Percentiles rank a stretch among this genome's conserved stretches.
Evolutionary conservation across 2,797 vertebrate species (phyloP).

Genomic region (Rhincodon typus): DNA sequence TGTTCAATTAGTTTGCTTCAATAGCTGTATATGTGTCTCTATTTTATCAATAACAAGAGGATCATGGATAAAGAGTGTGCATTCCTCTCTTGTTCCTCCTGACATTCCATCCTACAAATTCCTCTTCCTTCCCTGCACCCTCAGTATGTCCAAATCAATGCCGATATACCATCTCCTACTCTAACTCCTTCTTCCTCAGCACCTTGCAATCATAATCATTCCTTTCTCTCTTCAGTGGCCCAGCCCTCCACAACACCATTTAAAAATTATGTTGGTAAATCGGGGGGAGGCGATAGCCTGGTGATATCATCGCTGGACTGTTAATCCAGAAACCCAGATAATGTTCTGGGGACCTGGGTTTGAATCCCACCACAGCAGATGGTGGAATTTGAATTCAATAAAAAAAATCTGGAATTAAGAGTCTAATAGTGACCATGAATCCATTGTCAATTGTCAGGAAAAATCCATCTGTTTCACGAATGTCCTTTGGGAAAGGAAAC

Average conservation of each 20-base stretch:
- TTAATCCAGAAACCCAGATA: too few species aligned
- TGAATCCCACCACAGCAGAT: too few species aligned
- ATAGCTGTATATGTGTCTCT: neutral
- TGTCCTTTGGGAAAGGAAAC: too few species aligned
- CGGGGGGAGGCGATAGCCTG: too few species aligned
- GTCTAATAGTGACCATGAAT: too few species aligned
- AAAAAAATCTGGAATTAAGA: too few species aligned
- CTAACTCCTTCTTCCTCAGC: neutral
- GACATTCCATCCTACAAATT: neutral
- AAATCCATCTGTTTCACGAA: too few species aligned
- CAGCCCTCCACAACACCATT: neutral
- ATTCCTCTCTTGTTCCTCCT: neutral
- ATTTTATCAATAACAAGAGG: neutral
- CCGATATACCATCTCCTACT: neutral
- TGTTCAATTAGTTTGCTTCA: neutral
- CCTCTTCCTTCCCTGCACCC: neutral
- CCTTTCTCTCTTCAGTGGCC: neutral
- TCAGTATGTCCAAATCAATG: neutral
- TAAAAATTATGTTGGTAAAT: neutral
- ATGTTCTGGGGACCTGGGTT: too few species aligned
- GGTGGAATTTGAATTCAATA: too few species aligned
- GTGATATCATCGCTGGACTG: too few species aligned
- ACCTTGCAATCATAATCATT: neutral
- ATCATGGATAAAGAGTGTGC: neutral
- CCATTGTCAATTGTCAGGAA: too few species aligned